Base-by-base conservation (phyloP, 2,113 vertebrate genomes). In the Noctilio leporinus region DNA sequence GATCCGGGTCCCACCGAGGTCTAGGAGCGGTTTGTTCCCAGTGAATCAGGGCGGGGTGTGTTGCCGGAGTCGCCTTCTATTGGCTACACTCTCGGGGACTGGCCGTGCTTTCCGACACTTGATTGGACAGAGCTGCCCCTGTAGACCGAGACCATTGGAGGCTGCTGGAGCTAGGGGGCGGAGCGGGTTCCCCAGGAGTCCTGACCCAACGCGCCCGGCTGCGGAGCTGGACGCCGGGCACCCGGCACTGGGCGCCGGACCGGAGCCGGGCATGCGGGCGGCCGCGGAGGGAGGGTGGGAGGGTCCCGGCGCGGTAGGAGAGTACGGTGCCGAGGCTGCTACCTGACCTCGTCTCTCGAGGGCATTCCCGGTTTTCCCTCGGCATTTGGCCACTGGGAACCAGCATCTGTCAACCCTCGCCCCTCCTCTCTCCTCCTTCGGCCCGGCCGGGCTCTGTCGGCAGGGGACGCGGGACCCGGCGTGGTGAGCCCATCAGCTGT, bases 131-230 rank as follows among this genome's bases (percentile, higher is more conserved):
- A 6, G 4, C 77, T 53, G 83, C 70, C 92, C 86, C 86, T 87
- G 67, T 47, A 78, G 85, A 89, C 92, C 49, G 33, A 95, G 93
- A 65, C 97, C 77, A 98, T 98, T 98, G 98, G 98, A 76, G 91
- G 49, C 67, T 26, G 72, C 28, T 4, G n/a, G 87, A 57, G 86
- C 45, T 75, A 82, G 84, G 86, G 87, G 96, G 95, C 85, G 96
- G 94, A 40, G 89, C 96, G 14, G 81, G 89, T 92, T 89, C 75
- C 94, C 93, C 95, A 4, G 93, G 95, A 93, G 94, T 96, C 89
- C 89, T 69, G 95, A 95, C 95, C 70, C 19, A 82, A 95, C 80
- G 93, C 96, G 93, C 93, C 76, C 4, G 24, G 92, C 89, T 4
- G 70, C 85, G 2, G 95, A 89, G 93, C 86, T 1, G 17, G 88